Percentiles rank a stretch among this genome's conserved stretches.
Conservation (phyloP, 2,888 invertebrate genomes). For the Andrena trimmerana region DNA sequence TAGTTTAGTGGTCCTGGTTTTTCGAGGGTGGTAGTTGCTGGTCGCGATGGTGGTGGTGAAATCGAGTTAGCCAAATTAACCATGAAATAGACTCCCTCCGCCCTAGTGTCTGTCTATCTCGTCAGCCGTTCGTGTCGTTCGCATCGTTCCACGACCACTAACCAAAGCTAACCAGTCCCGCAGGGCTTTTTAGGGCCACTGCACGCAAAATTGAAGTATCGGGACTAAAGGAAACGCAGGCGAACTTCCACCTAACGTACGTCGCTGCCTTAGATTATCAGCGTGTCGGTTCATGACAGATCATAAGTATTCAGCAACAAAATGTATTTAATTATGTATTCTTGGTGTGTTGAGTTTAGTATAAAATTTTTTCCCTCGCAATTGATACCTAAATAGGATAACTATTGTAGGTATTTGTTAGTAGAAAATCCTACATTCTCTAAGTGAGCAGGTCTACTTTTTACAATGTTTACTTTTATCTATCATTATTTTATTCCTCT, state of each 20-base stretch:
- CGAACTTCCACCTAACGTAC: constrained; percentile 20
- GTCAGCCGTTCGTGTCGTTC: constrained; percentile 77
- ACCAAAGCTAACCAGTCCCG: constrained; percentile 75
- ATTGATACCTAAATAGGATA: not conserved
- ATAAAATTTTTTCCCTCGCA: not conserved
- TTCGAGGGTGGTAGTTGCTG: constrained; percentile 72
- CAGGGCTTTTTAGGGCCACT: constrained; percentile 73
- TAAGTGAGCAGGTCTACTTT: too few relatives aligned
- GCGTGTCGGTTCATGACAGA: not conserved
- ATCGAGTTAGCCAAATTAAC: constrained; percentile 85
- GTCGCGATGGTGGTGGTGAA: constrained; percentile 77
- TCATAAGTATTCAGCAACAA: too few relatives aligned
- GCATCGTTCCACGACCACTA: constrained; percentile 74
- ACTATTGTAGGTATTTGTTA: too few relatives aligned
- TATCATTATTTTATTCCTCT: too few relatives aligned
- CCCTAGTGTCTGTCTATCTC: constrained; percentile 81
- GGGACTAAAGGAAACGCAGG: constrained; percentile 59
- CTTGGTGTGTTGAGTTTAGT: too few relatives aligned
- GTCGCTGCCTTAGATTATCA: constrained; percentile 5
- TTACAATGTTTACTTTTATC: too few relatives aligned
- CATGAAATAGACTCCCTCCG: constrained; percentile 85
- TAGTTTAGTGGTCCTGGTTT: constrained; percentile 75
- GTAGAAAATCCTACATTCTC: too few relatives aligned
- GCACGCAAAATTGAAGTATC: constrained; percentile 72
- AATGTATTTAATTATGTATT: too few relatives aligned